Base-by-base conservation (phyloP, 1,140 invertebrate species). In the Drusus annulatus region DNA sequence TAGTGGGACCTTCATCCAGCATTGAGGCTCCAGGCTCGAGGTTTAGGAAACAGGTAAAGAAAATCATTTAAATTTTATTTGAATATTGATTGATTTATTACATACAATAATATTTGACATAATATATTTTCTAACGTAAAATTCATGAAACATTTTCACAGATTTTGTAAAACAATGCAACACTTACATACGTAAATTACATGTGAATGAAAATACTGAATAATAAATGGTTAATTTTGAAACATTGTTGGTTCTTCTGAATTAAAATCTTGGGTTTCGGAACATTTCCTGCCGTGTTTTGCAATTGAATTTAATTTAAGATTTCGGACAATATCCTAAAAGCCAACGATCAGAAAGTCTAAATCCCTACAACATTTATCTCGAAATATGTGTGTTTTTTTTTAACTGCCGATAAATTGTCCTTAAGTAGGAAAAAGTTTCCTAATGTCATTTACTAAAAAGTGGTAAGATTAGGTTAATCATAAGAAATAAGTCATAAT, bases 111-210 rank as follows among this genome's bases (percentile, higher is more conserved):
- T 56, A 60, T 73, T 73, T 75, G 51, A 56, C 31, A 76, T 76
- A 76, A 45, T 76, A 76, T 62, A 45, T 76, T 76, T 76, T 45
- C 56, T 76, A 62, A 76, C 56, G 36, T 76, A 62, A 62, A 50
- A 50, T 28, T 21, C 19, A 73, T 73, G 28, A 60, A 76, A 54
- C 31, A 69, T 74, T 56, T 74, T 56, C 21, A 54, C 52, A 74
- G 23, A 50, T 63, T 60, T 54, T 69, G 36, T 78, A 50, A 81
- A 81, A 81, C 76, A 81, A 81, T 75, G 50, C 71, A 81, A 81
- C 80, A 81, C 76, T 79, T 81, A 81, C 31, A 63, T 19, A 56
- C 58, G 54, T 63, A 56, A 2, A 21, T 54, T 45, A 17, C 19
- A 17, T 56, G 19, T n/a, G n/a, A 56, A 16, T 28, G 16, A 63